phyloP scores from a whole-genome alignment of 2,113 vertebrate species.

The Delphinus delphis region DNA sequence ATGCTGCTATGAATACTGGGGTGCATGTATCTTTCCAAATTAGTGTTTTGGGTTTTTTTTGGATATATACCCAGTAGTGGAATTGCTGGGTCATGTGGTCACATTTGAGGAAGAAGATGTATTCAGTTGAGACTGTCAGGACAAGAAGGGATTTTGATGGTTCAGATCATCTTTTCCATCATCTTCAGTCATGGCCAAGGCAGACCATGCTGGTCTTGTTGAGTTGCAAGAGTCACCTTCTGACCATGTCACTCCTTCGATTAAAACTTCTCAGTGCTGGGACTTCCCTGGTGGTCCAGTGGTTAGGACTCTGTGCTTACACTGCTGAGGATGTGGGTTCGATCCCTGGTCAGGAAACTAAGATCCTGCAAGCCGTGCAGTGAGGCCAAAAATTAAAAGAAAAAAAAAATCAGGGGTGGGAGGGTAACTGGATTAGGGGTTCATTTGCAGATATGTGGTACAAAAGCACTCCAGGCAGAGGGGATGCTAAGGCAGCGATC shows the following conservation, averaged over 20 bases:
- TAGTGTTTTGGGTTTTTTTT: too few species aligned
- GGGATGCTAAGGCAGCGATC: not conserved
- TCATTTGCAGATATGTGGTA: not conserved
- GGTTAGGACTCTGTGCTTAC: not conserved
- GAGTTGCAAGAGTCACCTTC: not conserved
- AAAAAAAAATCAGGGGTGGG: not conserved
- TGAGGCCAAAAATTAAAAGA: not conserved
- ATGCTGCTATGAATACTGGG: too few species aligned
- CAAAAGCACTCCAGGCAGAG: not conserved
- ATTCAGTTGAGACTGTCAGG: not conserved
- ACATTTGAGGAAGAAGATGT: not conserved
- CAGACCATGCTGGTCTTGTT: not conserved
- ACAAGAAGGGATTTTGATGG: not conserved
- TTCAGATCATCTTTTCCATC: not conserved
- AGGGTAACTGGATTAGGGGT: not conserved
- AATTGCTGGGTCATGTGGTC: too few species aligned
- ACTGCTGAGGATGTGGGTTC: not conserved
- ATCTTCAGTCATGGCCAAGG: not conserved
- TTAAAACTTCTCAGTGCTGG: too few species aligned
- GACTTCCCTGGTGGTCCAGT: too few species aligned
- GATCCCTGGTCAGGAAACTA: not conserved
- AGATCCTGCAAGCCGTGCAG: not conserved
- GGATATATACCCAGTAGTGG: too few species aligned
- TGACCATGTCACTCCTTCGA: too few species aligned
- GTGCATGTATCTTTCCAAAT: too few species aligned